Conservation (phyloP, 2,888 invertebrate genomes). For the Zaprionus bogoriensis region DNA sequence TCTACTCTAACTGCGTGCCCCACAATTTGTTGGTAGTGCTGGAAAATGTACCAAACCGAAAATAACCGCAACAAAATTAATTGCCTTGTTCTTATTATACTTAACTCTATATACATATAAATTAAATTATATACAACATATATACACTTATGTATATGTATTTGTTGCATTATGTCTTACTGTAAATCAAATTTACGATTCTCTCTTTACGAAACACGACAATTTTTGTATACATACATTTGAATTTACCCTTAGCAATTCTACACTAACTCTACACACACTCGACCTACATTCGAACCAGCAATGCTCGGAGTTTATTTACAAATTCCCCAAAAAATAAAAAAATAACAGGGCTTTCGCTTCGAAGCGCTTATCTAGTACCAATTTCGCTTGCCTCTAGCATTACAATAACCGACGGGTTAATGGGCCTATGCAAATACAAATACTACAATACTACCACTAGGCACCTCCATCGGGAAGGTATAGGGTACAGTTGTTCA, state of each 20-base stretch:
- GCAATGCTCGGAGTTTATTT: conserved; percentile 33
- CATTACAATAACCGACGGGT: conserved; percentile 21
- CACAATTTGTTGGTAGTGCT: conserved; percentile 45
- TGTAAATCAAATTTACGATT: conserved; percentile 76
- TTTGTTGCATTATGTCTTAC: conserved; percentile 43
- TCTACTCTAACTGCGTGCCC: background rate
- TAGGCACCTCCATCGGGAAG: conserved; percentile 15
- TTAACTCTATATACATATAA: background rate
- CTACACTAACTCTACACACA: conserved; percentile 31
- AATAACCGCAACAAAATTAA: conserved; percentile 38
- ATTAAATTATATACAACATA: conserved; percentile 1
- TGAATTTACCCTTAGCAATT: conserved; percentile 33
- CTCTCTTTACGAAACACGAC: conserved; percentile 30
- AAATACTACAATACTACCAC: background rate
- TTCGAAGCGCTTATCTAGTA: conserved; percentile 47
- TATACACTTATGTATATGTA: conserved; percentile 39
- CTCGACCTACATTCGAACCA: conserved; percentile 21
- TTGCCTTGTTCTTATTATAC: conserved; percentile 63
- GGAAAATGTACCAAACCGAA: conserved; percentile 55
- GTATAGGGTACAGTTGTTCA: conserved; percentile 23
- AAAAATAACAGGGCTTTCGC: conserved; percentile 38
- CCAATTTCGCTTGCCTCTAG: conserved; percentile 43
- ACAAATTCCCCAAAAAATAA: conserved; percentile 20
- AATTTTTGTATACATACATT: conserved; percentile 55
- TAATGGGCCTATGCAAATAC: conserved; percentile 15